Conservation (phyloP, 1,140 invertebrate species). For the Heliothis virescens region DNA sequence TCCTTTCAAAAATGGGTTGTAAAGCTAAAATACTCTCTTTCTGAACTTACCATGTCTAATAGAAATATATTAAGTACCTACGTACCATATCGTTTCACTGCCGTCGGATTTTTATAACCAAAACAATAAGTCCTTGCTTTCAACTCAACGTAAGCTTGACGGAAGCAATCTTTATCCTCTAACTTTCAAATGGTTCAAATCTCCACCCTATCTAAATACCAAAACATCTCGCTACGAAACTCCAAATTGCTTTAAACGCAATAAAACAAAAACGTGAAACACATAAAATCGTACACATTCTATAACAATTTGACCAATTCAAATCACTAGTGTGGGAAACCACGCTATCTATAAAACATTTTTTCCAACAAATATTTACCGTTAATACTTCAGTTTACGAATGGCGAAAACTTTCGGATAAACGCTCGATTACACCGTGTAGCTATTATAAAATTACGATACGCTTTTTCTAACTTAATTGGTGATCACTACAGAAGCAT, state of each 20-base stretch:
- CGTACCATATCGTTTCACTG: too few species aligned
- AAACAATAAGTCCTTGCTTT: too few species aligned
- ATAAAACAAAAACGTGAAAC: slow-evolving; percentile 41
- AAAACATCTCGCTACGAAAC: slow-evolving; percentile 25
- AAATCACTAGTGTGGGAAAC: slow-evolving; percentile 77
- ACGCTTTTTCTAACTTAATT: slow-evolving; percentile 76
- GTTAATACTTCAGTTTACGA: slow-evolving; percentile 64
- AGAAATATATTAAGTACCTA: too few species aligned
- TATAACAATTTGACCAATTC: slow-evolving; percentile 59
- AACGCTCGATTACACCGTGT: slow-evolving; percentile 52
- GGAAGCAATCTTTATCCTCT: background rate
- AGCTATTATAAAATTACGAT: slow-evolving; percentile 60
- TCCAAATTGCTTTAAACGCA: slow-evolving; percentile 22
- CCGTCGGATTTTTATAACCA: too few species aligned
- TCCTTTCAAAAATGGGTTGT: too few species aligned
- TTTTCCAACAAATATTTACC: slow-evolving; percentile 69
- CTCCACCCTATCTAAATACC: slow-evolving; percentile 23
- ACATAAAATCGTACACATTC: slow-evolving; percentile 44
- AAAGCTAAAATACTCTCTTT: too few species aligned
- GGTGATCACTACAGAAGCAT: slow-evolving; percentile 78
- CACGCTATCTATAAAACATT: slow-evolving; percentile 62
- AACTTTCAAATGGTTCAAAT: background rate
- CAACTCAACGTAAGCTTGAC: too few species aligned
- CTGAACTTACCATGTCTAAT: too few species aligned
- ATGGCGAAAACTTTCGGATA: slow-evolving; percentile 66